Base-by-base conservation (phyloP, 2,797 vertebrate genomes). In the Brachyalestes nurse region DNA sequence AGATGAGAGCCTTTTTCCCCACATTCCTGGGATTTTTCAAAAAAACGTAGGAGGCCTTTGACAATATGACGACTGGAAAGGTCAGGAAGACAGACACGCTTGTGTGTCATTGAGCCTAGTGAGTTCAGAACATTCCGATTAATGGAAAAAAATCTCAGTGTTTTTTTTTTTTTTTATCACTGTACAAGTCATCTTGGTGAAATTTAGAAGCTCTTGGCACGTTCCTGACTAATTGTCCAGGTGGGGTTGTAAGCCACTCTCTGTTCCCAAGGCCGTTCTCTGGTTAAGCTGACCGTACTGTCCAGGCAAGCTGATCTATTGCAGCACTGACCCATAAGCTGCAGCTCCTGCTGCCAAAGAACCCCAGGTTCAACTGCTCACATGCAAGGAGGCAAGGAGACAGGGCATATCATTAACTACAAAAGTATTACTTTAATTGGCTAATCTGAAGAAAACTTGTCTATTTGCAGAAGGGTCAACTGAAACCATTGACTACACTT, bases 251-350 rank as follows among this genome's bases (percentile, higher is more conserved):
- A 91, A 89, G 78, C 70, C 76, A 74, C 53, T 78, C 77, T 70
- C 77, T 77, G 70, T 75, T 74, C 21, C 38, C 25, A 55, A 61
- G 66, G 60, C 53, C 6, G 55, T 7, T n/a, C 67, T 77, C 69
- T 74, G 83, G 86, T 88, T 85, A 86, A 78, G 80, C 72, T 86
- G 86, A 87, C 86, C 79, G 71, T 69, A 87, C 80, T 89, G 88
- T 90, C 89, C 89, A 81, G 87, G 88, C 79, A 88, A 78, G 75
- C 83, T 85, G 87, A 91, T 87, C 84, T 87, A 87, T 75, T 74
- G 72, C 78, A 79, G 80, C 88, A 85, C 72, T 88, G 92, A 90
- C 88, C 91, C 88, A 75, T 38, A 72, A 77, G 57, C 60, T 82
- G 58, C 66, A 79, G 40, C 70, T 72, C 69, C 72, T 64, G 47